Evolutionary conservation across 2,113 vertebrate genomes (phyloP), one percentile per base, ranked within the genome.

Genomic region (Coryphaenoides rupestris): DNA sequence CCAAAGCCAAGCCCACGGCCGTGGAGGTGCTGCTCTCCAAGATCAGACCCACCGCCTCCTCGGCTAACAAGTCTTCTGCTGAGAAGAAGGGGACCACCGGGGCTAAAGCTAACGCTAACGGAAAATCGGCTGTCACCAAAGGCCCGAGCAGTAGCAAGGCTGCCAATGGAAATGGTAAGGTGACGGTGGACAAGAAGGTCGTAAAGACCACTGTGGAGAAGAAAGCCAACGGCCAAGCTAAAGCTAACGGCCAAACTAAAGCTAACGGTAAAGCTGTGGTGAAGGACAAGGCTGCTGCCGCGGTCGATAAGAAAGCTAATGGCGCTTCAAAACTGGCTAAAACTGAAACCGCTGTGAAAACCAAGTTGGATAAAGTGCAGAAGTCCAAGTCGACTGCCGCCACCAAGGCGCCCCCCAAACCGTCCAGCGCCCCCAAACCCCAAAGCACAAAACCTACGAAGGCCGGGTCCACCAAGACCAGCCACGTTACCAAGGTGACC

Each of bases 1-100:
- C 76, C 26, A 90, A 87, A 81, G 73, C 67, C 10, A 89, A 85
- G 64, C 70, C 87, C 56, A 74, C 82, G 17, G 65, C 82, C 16
- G 67, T 70, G 5, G 68, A 77, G 19, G 10, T 76, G 62, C 73
- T 88, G 26, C 67, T 88, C 56, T 87, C 86, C 46, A 89, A 86
- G 73, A 86, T 87, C 75, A 89, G 84, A 70, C 76, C 76, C 54
- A 89, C 82, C 50, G 22, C 68, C n/a, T 63, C 68, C 23, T 63
- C 77, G 2, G 52, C 21, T 1, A 86, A 81, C 73, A 84, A 89
- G 71, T 73, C 22, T n/a, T 24, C 73, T 19, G 62, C 70, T 70
- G 74, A 66, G 58, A 70, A 70, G 57, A 70, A 65, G 19, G 33
- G 10, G 7, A 64, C 46, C 1, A 58, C 58, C 3, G 53, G 12